Base-by-base conservation (phyloP, 2,888 invertebrate genomes). In the Drosophila melanosoma region DNA sequence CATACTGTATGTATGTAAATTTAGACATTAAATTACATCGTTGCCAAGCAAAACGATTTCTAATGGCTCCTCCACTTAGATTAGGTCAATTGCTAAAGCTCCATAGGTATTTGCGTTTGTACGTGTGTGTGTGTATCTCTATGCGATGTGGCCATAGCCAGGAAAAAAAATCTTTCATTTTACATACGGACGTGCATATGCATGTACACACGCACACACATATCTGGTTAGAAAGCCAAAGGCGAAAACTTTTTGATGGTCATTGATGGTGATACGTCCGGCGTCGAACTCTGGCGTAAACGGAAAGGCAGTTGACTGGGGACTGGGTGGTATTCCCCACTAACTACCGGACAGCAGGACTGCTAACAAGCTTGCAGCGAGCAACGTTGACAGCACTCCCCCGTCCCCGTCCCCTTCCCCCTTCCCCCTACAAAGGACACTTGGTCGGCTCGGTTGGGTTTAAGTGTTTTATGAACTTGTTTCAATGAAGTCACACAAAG, bases 401-500 rank as follows among this genome's bases (percentile, higher is more conserved):
- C 20, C 11, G 11, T 20, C 17, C 38, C 38, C 36, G 26, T 12
- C 8, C 17, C 17, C 8, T 17, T 26, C 26, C 3, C 38, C 3
- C 38, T 7, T 12, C 7, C 1, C 45, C 12, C 72, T 81, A 81
- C 80, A 76, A 68, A 82, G 83, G 81, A 83, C 83, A 81, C 82
- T 82, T 83, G 80, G 83, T 76, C 80, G 75, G 83, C 70, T 75
- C 75, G 83, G 80, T 68, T 75, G 57, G 80, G 83, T 86, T 91
- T 90, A 90, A 90, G 90, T 90, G 91, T 90, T 91, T 91, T 91
- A 91, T 91, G 91, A 91, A 91, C 90, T 91, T 85, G 84, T 90
- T 89, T 90, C 89, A 86, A 85, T 88, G 81, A 83, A 90, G 83
- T 88, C 90, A 81, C 53, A 80, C 89, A 74, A 83, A 74, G 71